These are phyloP conservation scores for Montipora cactus DNA, from an alignment of 64 coral and sea anemone species.

Conservation along the genomic window DNA sequence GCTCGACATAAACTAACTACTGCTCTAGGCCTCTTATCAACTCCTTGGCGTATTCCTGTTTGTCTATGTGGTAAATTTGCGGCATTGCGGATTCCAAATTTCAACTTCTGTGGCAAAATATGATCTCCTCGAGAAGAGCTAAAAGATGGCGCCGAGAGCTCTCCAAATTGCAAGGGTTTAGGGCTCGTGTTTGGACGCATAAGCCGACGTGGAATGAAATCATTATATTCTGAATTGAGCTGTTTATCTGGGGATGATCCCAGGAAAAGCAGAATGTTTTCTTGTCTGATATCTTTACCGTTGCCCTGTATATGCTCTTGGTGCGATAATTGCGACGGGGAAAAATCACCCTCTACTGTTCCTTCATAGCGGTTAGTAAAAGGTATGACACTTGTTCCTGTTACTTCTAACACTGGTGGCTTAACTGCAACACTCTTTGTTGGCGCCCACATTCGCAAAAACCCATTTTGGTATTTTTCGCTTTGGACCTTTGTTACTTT, in stretches of 20 bases:
- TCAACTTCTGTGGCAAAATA: neutral
- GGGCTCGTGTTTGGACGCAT: neutral
- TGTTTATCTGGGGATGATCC: conserved; percentile 26
- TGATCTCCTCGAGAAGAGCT: neutral
- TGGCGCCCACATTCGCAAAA: conserved; percentile 9
- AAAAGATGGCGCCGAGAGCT: neutral
- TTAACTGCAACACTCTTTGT: conserved; percentile 17
- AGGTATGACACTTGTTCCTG: neutral
- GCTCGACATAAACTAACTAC: neutral
- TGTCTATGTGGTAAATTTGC: neutral
- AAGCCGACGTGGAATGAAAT: neutral
- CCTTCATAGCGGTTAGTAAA: neutral
- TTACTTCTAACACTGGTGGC: conserved; percentile 8
- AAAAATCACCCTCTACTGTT: neutral
- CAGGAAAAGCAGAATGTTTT: neutral
- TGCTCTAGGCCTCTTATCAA: neutral
- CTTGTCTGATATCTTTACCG: neutral
- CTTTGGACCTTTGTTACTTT: neutral
- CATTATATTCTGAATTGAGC: conserved; percentile 4
- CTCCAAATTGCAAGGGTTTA: neutral
- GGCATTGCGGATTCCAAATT: conserved; percentile 36
- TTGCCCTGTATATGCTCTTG: neutral
- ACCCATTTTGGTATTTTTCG: neutral
- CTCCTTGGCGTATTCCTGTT: neutral
- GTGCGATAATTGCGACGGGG: neutral